These are phyloP conservation scores for human DNA, from an alignment of 2,113 vertebrate genomes.

Conservation along the genomic window GRCh38 chrX:138562001-138562500, in stretches of 20 bases:
- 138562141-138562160: background rate
- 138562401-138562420: background rate
- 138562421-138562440: background rate
- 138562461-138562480: background rate
- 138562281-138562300: background rate
- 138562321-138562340: background rate
- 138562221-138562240: background rate
- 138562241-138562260: background rate
- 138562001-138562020: background rate
- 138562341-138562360: background rate
- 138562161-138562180: background rate
- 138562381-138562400: background rate
- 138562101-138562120: background rate
- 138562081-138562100: background rate
- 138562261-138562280: background rate
- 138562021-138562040: background rate
- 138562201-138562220: background rate
- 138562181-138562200: background rate
- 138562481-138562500: background rate
- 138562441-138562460: background rate
- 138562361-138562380: background rate
- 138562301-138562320: background rate
- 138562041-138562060: background rate
- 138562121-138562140: background rate
- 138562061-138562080: background rate